A percentile compares a stretch with the other conserved stretches of the same genome.
These are phyloP conservation scores for Halcyon leucocephala DNA, from an alignment of 2,797 vertebrate genomes.

Conservation along the genomic window DNA sequence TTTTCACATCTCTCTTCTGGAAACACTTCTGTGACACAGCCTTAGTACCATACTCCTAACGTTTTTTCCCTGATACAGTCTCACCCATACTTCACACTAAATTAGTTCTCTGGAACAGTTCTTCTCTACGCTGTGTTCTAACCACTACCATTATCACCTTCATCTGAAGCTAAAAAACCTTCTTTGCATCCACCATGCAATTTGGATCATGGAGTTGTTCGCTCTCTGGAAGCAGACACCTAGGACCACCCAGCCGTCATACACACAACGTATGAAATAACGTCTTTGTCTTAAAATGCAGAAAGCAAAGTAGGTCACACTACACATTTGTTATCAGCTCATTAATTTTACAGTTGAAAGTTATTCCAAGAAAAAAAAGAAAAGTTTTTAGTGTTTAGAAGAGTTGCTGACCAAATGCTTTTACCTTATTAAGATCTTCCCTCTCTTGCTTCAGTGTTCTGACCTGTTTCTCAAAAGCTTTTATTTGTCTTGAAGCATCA, in stretches of 20 bases:
- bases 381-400: neutral
- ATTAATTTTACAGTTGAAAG: slow-evolving; percentile 4
- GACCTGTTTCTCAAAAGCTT: slow-evolving; percentile 92
- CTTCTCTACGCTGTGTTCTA: neutral
- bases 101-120: neutral
- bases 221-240: neutral
- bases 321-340: neutral
- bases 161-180: neutral
- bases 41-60: neutral
- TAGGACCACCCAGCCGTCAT: neutral
- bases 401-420: neutral
- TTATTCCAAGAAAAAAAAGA: slow-evolving; percentile 4
- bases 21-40: neutral
- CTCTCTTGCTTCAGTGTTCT: slow-evolving; percentile 88
- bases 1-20: neutral
- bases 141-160: neutral
- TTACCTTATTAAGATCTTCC: slow-evolving; percentile 95
- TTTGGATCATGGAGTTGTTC: neutral
- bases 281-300: neutral
- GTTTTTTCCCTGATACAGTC: neutral
- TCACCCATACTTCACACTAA: neutral
- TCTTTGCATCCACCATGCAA: neutral
- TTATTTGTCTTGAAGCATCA: slow-evolving; percentile 91
- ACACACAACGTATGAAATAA: neutral
- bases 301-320: slow-evolving; percentile 3